Evolutionary conservation across 1,140 invertebrate species (phyloP).

Genomic region (Papilio polyxenes): DNA sequence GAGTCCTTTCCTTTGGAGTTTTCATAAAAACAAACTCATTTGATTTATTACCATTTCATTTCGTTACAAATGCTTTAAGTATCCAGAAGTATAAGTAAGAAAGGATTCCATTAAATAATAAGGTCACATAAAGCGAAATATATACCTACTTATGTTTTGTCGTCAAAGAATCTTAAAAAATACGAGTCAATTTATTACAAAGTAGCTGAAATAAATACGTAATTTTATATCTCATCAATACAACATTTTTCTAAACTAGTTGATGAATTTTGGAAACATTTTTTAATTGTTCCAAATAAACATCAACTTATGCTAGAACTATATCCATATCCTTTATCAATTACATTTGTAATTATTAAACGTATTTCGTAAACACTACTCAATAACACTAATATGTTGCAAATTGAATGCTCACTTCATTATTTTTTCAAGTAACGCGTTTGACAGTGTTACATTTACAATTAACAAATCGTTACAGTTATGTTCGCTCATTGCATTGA

Average conservation of each 20-base stretch:
- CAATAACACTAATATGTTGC: background rate
- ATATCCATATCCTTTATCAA: background rate
- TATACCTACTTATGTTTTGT: background rate
- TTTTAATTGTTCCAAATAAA: background rate
- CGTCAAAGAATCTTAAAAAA: background rate
- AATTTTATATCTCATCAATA: background rate
- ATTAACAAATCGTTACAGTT: slow-evolving; percentile 2
- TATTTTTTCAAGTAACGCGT: slow-evolving; percentile 6
- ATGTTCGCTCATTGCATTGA: background rate
- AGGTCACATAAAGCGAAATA: slow-evolving; percentile 5
- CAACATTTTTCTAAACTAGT: background rate
- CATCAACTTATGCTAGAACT: background rate
- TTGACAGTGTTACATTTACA: background rate
- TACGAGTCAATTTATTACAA: background rate
- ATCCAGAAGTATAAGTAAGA: background rate
- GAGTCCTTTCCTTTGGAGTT: background rate
- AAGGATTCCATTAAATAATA: background rate
- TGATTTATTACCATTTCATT: background rate
- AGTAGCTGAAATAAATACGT: background rate
- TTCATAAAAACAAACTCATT: background rate
- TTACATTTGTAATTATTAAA: background rate
- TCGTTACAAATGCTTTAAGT: background rate
- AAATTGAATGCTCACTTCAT: background rate
- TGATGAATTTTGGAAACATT: no score
- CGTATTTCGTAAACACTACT: background rate